A percentile compares a stretch with the other conserved stretches of the same genome.
These are phyloP conservation scores for Engystomops pustulosus DNA, from an alignment of 2,113 vertebrate species.

Conservation along the genomic window DNA sequence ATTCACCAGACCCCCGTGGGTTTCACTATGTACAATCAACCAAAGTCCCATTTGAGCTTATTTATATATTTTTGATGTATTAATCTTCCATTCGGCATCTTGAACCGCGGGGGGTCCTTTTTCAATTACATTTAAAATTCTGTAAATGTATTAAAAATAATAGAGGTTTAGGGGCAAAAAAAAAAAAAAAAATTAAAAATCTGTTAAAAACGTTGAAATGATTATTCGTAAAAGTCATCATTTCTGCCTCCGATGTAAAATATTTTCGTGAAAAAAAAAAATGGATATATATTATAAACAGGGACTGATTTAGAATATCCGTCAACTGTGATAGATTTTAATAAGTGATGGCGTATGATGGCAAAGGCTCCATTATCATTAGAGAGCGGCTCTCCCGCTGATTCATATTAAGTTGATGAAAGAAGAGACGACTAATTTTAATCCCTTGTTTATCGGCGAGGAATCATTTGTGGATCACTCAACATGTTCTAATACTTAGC, in stretches of 20 bases:
- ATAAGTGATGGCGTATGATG: constrained; percentile 74
- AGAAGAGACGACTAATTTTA: constrained; percentile 78
- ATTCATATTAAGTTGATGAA: constrained; percentile 81
- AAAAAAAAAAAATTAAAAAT: not conserved
- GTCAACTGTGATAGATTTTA: constrained; percentile 79
- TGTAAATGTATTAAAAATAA: constrained; percentile 25
- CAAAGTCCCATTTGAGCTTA: constrained; percentile 12
- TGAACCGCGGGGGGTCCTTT: constrained; percentile 39
- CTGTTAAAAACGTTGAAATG: constrained; percentile 16
- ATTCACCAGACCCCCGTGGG: not conserved
- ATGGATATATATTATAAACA: constrained; percentile 63
- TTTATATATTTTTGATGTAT: constrained; percentile 22
- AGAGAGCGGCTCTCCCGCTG: constrained; percentile 73
- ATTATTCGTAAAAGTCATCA: constrained; percentile 26
- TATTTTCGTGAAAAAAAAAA: constrained; percentile 33
- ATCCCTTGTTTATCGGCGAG: constrained; percentile 81
- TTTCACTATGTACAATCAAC: not conserved
- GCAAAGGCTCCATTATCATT: constrained; percentile 81
- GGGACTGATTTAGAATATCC: constrained; percentile 77
- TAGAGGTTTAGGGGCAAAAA: constrained; percentile 13
- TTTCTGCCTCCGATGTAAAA: constrained; percentile 33
- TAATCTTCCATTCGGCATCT: constrained; percentile 32
- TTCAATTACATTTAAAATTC: constrained; percentile 41
- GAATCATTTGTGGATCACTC: constrained; percentile 84
- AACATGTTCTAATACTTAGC: constrained; percentile 81